A percentile compares a stretch with the other conserved stretches of the same genome.
Conservation (phyloP, 2,888 invertebrate genomes). For the Polydrusus tereticollis region DNA sequence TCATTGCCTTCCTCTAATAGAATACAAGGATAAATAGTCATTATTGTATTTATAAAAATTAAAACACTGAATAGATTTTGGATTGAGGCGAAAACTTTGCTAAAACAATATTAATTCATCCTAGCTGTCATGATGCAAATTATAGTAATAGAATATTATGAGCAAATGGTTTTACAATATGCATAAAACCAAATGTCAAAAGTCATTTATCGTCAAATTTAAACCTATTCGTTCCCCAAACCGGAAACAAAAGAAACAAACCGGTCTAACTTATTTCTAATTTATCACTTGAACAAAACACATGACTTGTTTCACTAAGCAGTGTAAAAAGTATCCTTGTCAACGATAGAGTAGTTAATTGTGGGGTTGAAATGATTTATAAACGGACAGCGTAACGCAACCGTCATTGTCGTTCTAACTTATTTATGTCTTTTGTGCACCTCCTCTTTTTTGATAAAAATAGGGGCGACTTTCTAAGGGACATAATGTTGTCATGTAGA, state of each 20-base stretch:
- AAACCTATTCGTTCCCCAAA: conserved; percentile 7
- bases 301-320: conserved; percentile 6
- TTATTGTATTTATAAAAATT: too few relatives aligned
- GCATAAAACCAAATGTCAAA: background rate
- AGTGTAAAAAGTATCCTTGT: conserved; percentile 27
- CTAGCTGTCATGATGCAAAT: too few relatives aligned
- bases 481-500: background rate
- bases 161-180: background rate
- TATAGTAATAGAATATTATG: background rate
- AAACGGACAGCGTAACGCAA: conserved; percentile 16
- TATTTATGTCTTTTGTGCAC: conserved; percentile 23
- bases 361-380: conserved; percentile 27
- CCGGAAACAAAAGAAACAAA: conserved; percentile 29
- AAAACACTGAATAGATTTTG: too few relatives aligned
- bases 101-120: too few relatives aligned
- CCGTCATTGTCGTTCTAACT: conserved; percentile 17
- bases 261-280: conserved; percentile 24
- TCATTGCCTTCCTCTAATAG: too few relatives aligned
- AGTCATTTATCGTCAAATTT: conserved; percentile 1
- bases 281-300: conserved; percentile 27
- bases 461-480: background rate
- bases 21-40: too few relatives aligned
- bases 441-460: conserved; percentile 15
- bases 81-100: too few relatives aligned
- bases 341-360: conserved; percentile 24